phyloP scores from a whole-genome alignment of 1,140 invertebrate genomes.

The Sminthurinus signatus region DNA sequence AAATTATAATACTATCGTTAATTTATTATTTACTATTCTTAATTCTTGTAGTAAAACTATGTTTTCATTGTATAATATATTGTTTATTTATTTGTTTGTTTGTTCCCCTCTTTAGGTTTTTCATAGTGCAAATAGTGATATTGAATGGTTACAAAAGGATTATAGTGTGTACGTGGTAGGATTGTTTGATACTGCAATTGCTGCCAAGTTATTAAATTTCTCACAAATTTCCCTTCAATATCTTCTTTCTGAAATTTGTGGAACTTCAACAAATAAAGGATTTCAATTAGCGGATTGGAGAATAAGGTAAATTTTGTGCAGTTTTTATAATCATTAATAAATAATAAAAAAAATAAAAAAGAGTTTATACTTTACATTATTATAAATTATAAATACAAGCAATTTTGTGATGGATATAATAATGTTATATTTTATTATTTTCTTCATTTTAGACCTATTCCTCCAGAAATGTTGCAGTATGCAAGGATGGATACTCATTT shows the following conservation, averaged over 20 bases:
- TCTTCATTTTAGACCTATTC: slow-evolving; percentile 62
- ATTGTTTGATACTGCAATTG: slow-evolving; percentile 93
- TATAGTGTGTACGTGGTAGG: slow-evolving; percentile 92
- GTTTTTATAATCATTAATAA: slow-evolving; percentile 1
- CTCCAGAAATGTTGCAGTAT: slow-evolving; percentile 74
- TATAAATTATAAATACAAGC: too few relatives aligned
- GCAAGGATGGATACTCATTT: slow-evolving; percentile 94
- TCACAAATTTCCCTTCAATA: slow-evolving; percentile 67
- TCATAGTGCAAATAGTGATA: slow-evolving; percentile 84
- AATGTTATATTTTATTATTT: neutral
- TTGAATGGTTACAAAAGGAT: slow-evolving; percentile 93
- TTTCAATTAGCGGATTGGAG: slow-evolving; percentile 96
- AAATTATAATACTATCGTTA: too few relatives aligned
- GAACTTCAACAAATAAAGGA: slow-evolving; percentile 74
- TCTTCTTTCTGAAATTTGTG: slow-evolving; percentile 72
- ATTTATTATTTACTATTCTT: too few relatives aligned
- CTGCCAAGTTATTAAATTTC: slow-evolving; percentile 68
- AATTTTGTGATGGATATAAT: neutral
- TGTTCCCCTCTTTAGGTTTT: slow-evolving; percentile 58
- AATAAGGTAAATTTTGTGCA: slow-evolving; percentile 58
- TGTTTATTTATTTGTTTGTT: neutral
- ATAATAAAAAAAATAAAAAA: neutral
- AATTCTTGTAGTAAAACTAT: too few relatives aligned
- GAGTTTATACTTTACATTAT: neutral
- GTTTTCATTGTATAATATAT: too few relatives aligned